Conservation (phyloP, 1,140 invertebrate genomes). For the Chironomus tepperi region DNA sequence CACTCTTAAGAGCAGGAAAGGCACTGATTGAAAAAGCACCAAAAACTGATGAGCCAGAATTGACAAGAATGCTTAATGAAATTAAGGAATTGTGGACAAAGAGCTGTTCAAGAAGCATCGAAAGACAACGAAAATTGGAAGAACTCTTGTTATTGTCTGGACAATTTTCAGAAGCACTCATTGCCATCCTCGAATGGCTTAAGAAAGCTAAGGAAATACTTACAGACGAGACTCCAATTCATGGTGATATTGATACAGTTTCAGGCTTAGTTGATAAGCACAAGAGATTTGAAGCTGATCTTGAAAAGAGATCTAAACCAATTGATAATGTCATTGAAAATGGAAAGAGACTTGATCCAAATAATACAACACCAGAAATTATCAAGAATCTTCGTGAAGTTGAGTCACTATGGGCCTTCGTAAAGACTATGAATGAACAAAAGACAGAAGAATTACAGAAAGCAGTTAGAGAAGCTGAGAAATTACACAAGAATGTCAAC, state of each 20-base stretch:
- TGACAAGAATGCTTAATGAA: conserved; percentile 79
- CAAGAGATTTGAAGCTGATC: conserved; percentile 84
- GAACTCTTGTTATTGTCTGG: conserved; percentile 90
- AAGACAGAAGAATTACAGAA: conserved; percentile 71
- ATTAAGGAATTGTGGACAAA: conserved; percentile 91
- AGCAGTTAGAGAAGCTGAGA: conserved; percentile 78
- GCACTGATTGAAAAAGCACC: conserved; percentile 88
- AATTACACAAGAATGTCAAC: conserved; percentile 87
- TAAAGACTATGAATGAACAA: conserved; percentile 64
- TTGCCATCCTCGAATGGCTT: conserved; percentile 90
- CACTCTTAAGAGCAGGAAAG: conserved; percentile 82
- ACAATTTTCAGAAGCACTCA: conserved; percentile 93
- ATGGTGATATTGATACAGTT: conserved; percentile 95
- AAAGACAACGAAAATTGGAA: conserved; percentile 86
- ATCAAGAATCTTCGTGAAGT: conserved; percentile 74
- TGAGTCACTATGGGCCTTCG: conserved; percentile 75
- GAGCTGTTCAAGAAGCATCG: conserved; percentile 90
- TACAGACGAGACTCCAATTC: conserved; percentile 74
- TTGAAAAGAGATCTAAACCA: conserved; percentile 76
- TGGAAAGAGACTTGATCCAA: conserved; percentile 77
- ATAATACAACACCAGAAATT: conserved; percentile 74
- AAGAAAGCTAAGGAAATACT: conserved; percentile 57
- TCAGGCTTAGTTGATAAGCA: conserved; percentile 87
- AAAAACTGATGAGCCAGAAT: conserved; percentile 71
- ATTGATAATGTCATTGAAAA: conserved; percentile 85